Evolutionary conservation across 2,888 invertebrate genomes (phyloP).

Genomic region (Acanthosepion pharaonis): DNA sequence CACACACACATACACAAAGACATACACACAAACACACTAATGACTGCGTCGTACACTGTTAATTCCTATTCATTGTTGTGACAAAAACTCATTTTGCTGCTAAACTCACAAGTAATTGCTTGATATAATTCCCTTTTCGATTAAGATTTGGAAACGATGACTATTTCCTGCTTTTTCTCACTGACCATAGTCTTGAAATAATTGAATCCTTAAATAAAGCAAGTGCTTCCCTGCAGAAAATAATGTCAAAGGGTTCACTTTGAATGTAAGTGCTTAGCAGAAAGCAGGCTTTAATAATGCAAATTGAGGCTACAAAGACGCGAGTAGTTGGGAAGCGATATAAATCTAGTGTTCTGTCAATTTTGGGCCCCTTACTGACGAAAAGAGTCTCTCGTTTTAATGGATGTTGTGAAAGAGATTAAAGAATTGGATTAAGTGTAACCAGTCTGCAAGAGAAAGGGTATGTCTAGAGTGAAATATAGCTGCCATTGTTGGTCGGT

Average conservation of each 20-base stretch:
- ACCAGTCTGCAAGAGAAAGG: background rate
- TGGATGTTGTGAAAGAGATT: background rate
- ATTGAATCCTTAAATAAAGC: constrained; percentile 2
- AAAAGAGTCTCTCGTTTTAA: background rate
- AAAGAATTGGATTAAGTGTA: background rate
- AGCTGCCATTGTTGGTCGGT: background rate
- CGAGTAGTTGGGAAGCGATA: background rate
- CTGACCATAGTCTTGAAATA: background rate
- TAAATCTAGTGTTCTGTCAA: background rate
- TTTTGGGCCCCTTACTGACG: background rate
- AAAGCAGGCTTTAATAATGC: background rate
- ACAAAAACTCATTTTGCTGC: background rate
- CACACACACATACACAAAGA: too few species aligned
- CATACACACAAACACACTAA: background rate
- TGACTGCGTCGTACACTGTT: background rate
- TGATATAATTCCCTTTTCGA: background rate
- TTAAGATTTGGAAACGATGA: background rate
- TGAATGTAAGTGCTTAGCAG: constrained; percentile 4
- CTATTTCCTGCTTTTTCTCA: constrained; percentile 11
- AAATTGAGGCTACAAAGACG: background rate
- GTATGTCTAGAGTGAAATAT: background rate
- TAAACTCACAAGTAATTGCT: background rate
- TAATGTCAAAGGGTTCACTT: background rate
- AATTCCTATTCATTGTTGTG: background rate
- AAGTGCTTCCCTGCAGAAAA: background rate